phyloP scores from a whole-genome alignment of 1,140 invertebrate species.

The Zaprionus capensis region DNA sequence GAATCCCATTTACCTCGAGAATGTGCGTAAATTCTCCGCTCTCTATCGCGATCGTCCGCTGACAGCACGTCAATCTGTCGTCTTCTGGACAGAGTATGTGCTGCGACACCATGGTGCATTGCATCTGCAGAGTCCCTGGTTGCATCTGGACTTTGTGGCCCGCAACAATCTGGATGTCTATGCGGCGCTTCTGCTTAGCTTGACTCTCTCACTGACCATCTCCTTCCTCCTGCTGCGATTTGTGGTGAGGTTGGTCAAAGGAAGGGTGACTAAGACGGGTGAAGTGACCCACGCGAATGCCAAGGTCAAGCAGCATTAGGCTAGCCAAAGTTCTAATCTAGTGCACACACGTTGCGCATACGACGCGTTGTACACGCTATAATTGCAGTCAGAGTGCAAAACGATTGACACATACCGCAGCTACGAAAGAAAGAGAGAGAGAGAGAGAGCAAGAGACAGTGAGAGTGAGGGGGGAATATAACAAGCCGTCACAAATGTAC shows the following conservation, averaged over 20 bases:
- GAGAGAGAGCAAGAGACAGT: background rate
- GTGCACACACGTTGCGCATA: conserved; percentile 18
- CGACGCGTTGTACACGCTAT: conserved; percentile 6
- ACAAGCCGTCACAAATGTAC: background rate
- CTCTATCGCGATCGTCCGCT: conserved; percentile 76
- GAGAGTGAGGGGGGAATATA: background rate
- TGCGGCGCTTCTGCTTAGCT: conserved; percentile 40
- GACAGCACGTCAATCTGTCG: conserved; percentile 80
- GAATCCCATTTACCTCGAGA: conserved; percentile 45
- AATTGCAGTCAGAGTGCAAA: conserved; percentile 3
- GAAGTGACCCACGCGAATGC: background rate
- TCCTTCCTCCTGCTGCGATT: conserved; percentile 21
- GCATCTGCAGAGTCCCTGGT: conserved; percentile 76
- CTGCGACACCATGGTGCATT: conserved; percentile 84
- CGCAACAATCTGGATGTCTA: conserved; percentile 72
- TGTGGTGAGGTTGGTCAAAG: background rate
- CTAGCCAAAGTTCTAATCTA: background rate
- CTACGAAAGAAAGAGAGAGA: background rate
- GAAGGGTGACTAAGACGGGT: background rate
- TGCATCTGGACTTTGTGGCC: conserved; percentile 62
- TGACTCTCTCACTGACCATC: background rate
- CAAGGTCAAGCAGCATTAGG: conserved; percentile 39
- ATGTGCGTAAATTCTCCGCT: conserved; percentile 48
- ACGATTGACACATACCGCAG: background rate
- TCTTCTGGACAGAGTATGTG: conserved; percentile 85